Conservation (phyloP, 2,888 invertebrate genomes). For the Troides aeacus region DNA sequence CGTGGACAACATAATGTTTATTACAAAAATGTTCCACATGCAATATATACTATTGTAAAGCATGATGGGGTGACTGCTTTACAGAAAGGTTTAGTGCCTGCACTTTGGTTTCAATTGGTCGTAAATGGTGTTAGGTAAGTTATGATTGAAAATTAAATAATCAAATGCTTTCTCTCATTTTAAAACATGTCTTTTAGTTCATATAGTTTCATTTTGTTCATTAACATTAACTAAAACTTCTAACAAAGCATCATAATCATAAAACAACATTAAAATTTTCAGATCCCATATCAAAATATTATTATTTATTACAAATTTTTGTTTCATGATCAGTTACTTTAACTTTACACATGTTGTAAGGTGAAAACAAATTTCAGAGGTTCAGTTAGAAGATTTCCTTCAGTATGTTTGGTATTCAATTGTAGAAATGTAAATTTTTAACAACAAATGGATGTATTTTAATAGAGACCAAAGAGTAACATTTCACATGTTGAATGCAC, state of each 20-base stretch:
- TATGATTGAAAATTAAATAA: constrained; percentile 4
- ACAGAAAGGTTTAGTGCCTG: constrained; percentile 90
- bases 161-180: not conserved
- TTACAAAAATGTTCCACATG: constrained; percentile 90
- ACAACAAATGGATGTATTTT: not conserved
- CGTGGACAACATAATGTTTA: constrained; percentile 81
- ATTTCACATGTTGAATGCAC: not conserved
- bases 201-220: not conserved
- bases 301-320: not conserved
- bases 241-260: not conserved
- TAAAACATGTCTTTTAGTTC: not conserved
- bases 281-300: not conserved
- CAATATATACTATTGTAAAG: constrained; percentile 85
- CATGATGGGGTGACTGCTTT: constrained; percentile 88
- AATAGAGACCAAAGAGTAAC: not conserved
- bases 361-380: too few species aligned
- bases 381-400: not conserved
- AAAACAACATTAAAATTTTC: not conserved
- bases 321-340: constrained; percentile 4
- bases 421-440: not conserved
- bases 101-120: constrained; percentile 88
- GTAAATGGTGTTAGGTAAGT: constrained; percentile 44
- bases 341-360: too few species aligned
- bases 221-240: not conserved
- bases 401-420: not conserved